These are phyloP conservation scores for Maniola hyperantus DNA, from an alignment of 2,888 invertebrate genomes.

Conservation along the genomic window DNA sequence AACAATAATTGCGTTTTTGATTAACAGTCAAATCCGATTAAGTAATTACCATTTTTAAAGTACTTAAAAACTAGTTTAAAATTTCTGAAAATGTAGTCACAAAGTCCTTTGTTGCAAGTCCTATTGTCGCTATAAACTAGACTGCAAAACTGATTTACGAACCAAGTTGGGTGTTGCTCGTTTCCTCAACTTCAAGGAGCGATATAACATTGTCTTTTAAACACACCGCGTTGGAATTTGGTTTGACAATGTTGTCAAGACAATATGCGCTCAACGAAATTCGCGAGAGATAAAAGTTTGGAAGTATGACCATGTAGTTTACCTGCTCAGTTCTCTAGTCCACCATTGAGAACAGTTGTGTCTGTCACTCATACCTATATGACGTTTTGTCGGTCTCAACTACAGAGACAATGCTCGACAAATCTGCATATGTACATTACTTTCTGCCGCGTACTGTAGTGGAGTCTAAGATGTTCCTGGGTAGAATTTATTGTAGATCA, in stretches of 20 bases:
- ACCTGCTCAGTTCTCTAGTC: too few species aligned
- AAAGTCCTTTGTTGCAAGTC: constrained; percentile 18
- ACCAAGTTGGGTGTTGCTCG: constrained; percentile 19
- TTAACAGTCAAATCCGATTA: not conserved
- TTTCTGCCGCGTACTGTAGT: too few species aligned
- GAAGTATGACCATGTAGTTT: not conserved
- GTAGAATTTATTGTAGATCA: too few species aligned
- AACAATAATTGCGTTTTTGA: too few species aligned
- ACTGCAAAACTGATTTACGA: constrained; percentile 24
- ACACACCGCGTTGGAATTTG: constrained; percentile 8
- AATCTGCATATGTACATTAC: too few species aligned
- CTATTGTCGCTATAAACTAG: constrained; percentile 22
- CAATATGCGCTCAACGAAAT: constrained; percentile 2
- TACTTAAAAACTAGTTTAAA: not conserved
- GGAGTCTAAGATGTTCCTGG: too few species aligned
- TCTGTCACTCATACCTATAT: too few species aligned
- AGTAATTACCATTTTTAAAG: not conserved
- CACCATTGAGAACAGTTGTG: too few species aligned
- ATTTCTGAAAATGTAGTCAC: constrained; percentile 15
- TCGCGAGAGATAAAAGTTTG: not conserved
- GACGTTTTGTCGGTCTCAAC: too few species aligned
- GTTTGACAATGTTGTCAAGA: constrained; percentile 11
- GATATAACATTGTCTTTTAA: constrained; percentile 21
- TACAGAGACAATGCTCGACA: too few species aligned
- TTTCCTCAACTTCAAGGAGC: constrained; percentile 17